phyloP scores from a whole-genome alignment of 2,888 invertebrate genomes.

The Caradrina clavipalpis region DNA sequence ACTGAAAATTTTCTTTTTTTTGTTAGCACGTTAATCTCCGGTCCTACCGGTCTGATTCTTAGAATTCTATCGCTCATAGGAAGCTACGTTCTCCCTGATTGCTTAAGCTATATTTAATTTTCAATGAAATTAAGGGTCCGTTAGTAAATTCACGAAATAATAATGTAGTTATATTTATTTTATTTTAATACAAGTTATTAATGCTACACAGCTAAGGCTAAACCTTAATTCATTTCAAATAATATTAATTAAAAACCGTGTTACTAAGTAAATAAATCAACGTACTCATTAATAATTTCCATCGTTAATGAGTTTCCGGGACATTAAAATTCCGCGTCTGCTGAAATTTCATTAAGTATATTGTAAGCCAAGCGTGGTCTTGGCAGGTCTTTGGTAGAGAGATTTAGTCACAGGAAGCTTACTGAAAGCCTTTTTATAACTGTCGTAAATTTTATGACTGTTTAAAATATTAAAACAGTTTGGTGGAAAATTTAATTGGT shows the following conservation, averaged over 20 bases:
- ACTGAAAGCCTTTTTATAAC: constrained; percentile 14
- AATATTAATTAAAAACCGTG: neutral
- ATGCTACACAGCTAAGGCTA: too few relatives aligned
- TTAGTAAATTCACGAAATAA: too few relatives aligned
- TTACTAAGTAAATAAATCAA: constrained; percentile 5
- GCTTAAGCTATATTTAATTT: too few relatives aligned
- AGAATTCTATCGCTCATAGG: too few relatives aligned
- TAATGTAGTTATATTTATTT: too few relatives aligned
- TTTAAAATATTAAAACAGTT: neutral
- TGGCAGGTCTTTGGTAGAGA: constrained; percentile 33
- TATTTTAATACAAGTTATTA: too few relatives aligned
- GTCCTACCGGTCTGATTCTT: too few relatives aligned
- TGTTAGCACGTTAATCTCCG: too few relatives aligned
- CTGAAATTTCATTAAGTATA: constrained; percentile 49
- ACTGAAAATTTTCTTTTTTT: too few relatives aligned
- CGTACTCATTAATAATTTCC: constrained; percentile 12
- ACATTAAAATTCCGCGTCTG: constrained; percentile 19
- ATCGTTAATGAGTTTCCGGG: constrained; percentile 16
- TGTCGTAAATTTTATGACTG: constrained; percentile 2
- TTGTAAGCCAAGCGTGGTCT: constrained; percentile 36
- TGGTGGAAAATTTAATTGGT: neutral
- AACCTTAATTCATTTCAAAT: neutral
- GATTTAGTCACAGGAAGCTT: constrained; percentile 12
- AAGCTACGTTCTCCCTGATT: too few relatives aligned
- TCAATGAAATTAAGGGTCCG: too few relatives aligned